phyloP scores from a whole-genome alignment of 2,888 invertebrate species.

The Caenorhabditis doughertyi region DNA sequence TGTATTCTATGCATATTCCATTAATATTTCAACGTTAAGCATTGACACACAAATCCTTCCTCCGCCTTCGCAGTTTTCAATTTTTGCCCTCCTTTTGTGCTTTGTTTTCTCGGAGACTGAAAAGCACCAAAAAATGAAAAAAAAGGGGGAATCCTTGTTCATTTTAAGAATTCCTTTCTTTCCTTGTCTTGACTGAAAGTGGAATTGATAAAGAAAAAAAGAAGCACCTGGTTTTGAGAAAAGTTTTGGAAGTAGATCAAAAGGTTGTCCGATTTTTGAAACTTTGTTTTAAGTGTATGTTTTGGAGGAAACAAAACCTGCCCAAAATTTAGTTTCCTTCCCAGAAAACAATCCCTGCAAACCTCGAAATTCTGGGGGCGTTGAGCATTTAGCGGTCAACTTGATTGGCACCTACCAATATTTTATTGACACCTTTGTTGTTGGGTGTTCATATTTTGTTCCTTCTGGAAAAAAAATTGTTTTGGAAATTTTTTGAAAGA shows the following conservation, averaged over 20 bases:
- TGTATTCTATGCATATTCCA: conserved; percentile 49
- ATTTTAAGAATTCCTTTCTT: background rate
- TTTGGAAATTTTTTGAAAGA: background rate
- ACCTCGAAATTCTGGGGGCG: conserved; percentile 17
- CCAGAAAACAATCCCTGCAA: conserved; percentile 17
- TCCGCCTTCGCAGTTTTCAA: conserved; percentile 47
- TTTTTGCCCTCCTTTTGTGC: conserved; percentile 17
- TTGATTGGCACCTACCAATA: conserved; percentile 23
- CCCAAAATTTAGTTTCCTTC: background rate
- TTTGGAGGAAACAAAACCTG: background rate
- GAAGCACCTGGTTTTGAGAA: conserved; percentile 5
- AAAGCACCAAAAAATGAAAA: background rate
- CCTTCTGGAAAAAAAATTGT: background rate
- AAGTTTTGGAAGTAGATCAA: background rate
- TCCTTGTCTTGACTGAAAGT: background rate
- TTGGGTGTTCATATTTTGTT: background rate
- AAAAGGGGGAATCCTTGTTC: background rate
- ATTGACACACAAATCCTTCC: conserved; percentile 35
- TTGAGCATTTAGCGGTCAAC: conserved; percentile 7
- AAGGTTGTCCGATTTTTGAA: conserved; percentile 16
- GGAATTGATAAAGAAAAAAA: background rate
- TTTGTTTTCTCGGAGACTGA: conserved; percentile 17
- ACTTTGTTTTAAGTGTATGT: conserved; percentile 16
- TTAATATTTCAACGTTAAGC: conserved; percentile 58
- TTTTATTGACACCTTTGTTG: conserved; percentile 10